phyloP scores from a whole-genome alignment of 2,113 vertebrate species.

The Toxotes jaculatrix region DNA sequence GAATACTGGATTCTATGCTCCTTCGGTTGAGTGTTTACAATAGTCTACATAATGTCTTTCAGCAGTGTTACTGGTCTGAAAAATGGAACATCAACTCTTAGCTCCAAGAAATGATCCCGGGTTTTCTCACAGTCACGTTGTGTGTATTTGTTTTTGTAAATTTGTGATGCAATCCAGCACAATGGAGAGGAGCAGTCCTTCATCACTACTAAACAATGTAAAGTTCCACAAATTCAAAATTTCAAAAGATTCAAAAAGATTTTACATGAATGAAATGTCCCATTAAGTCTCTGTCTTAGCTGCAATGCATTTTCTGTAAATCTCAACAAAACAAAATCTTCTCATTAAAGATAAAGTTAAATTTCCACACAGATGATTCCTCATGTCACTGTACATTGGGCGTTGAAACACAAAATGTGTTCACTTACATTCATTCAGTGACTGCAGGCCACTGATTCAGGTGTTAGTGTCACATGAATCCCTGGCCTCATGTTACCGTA shows the following conservation, averaged over 20 bases:
- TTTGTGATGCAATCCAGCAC: neutral
- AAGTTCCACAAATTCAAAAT: too few relatives aligned
- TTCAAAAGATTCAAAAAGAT: too few relatives aligned
- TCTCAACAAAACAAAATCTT: neutral
- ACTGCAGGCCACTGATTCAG: neutral
- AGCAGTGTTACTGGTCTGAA: neutral
- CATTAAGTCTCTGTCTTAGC: too few relatives aligned
- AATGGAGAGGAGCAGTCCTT: neutral
- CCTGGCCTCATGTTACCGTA: neutral
- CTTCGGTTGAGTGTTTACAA: neutral
- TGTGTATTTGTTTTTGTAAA: neutral
- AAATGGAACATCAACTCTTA: neutral
- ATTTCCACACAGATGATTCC: neutral
- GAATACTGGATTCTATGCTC: neutral
- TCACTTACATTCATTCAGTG: neutral
- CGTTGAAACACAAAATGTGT: neutral
- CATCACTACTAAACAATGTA: neutral
- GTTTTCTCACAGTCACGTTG: neutral
- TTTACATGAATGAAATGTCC: too few relatives aligned
- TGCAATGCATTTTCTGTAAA: neutral
- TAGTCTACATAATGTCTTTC: neutral
- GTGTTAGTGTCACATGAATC: neutral
- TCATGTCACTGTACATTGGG: neutral
- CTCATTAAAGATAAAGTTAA: neutral
- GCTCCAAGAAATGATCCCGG: neutral